Conservation (phyloP, 2,888 invertebrate genomes). For the Pasiphila rectangulata region DNA sequence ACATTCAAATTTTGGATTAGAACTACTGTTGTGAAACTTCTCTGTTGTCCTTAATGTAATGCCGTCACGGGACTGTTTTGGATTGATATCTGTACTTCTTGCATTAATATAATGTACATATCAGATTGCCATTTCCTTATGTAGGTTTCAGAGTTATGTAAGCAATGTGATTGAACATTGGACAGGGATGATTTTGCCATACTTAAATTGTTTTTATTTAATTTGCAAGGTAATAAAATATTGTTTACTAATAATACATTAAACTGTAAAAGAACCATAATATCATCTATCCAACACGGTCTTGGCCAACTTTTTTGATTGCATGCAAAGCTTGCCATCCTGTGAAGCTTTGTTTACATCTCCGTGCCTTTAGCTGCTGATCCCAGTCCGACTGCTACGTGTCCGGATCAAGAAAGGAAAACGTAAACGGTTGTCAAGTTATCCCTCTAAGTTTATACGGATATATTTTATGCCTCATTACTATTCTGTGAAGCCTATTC, state of each 20-base stretch:
- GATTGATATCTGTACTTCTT: not conserved
- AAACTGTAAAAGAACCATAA: too few relatives aligned
- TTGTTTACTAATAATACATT: too few relatives aligned
- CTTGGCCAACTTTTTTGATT: conserved; percentile 3
- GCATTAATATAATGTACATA: not conserved
- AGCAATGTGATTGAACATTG: too few relatives aligned
- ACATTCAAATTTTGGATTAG: conserved; percentile 49
- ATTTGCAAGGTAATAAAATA: too few relatives aligned
- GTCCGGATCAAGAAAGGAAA: conserved; percentile 39
- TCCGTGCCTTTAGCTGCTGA: conserved; percentile 28
- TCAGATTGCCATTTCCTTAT: not conserved
- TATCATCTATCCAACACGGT: too few relatives aligned
- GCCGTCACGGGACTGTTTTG: not conserved
- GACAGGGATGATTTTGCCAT: too few relatives aligned
- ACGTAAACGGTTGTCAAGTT: conserved; percentile 30
- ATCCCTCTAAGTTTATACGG: conserved; percentile 40
- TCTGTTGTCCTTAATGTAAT: not conserved
- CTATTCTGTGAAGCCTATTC: conserved; percentile 30
- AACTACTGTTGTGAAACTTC: conserved; percentile 44
- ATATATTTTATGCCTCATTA: conserved; percentile 36
- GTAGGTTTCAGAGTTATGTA: not conserved
- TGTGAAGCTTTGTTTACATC: conserved; percentile 34
- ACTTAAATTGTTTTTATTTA: too few relatives aligned
- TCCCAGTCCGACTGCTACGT: conserved; percentile 31
- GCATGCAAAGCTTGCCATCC: conserved; percentile 22